Conservation (phyloP, 2,888 invertebrate species). For the Mesorhabditis spiculigera region DNA sequence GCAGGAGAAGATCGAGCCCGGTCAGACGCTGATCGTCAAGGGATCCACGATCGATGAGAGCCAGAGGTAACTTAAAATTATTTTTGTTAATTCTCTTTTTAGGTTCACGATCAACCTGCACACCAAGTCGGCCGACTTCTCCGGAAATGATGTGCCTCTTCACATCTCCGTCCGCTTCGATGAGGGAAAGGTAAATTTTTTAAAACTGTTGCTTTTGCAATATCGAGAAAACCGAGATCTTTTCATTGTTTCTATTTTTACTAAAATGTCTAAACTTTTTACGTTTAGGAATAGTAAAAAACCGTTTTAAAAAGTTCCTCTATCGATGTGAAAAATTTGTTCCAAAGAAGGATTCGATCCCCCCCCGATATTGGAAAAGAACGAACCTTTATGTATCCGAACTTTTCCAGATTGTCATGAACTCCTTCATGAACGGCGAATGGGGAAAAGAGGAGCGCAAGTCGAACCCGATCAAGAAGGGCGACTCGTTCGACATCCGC, state of each 20-base stretch:
- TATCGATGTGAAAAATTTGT: too few species aligned
- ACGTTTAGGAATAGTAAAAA: too few species aligned
- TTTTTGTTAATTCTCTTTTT: constrained; percentile 10
- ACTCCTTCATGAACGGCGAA: constrained; percentile 52
- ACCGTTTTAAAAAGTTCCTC: too few species aligned
- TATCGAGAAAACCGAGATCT: background rate
- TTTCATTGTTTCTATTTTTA: too few species aligned
- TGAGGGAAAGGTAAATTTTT: constrained; percentile 48
- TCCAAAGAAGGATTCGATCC: background rate
- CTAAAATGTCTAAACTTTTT: too few species aligned
- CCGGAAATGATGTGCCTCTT: constrained; percentile 56
- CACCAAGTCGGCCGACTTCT: constrained; percentile 54
- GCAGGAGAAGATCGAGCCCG: constrained; percentile 54
- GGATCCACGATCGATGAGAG: constrained; percentile 54
- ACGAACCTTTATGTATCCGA: background rate
- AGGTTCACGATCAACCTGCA: constrained; percentile 56
- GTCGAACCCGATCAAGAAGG: constrained; percentile 49
- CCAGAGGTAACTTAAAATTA: constrained; percentile 26
- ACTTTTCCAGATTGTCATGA: constrained; percentile 44
- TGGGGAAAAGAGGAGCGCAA: constrained; percentile 51
- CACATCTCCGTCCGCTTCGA: constrained; percentile 56
- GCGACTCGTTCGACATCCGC: constrained; percentile 47
- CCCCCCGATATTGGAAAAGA: background rate
- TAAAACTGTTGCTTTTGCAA: background rate
- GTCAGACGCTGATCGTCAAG: constrained; percentile 56